Evolutionary conservation across 2,797 vertebrate species (phyloP), one percentile per base, ranked within the genome.

Genomic region (Presbytis comata): DNA sequence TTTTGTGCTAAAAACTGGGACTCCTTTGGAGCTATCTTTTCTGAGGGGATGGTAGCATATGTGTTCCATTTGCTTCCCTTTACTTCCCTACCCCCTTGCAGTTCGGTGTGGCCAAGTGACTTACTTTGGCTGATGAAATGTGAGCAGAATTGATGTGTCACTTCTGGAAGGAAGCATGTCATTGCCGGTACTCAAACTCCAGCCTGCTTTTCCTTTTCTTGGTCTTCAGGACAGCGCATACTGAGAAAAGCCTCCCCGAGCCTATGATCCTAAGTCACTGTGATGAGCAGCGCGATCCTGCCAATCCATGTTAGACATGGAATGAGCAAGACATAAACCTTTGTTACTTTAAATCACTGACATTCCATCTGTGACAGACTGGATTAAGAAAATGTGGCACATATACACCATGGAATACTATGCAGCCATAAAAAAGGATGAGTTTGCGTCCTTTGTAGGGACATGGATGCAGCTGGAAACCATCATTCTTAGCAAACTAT

Each of bases 271-370:
- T 59, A 44, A 48, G 19, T 50, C 33, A 74, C 44, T 41, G 19
- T 80, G 55, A 53, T 21, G 28, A 86, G 53, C 5, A 76, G 17
- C 70, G n/a, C 14, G 39, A n/a, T 53, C 57, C 17, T 13, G 11
- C 81, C 36, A 59, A 53, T n/a, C 28, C 48, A 22, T 24, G 8
- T 19, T 16, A 61, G 61, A 48, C 55, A 6, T 30, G 5, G 61
- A 10, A 11, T 3, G 36, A 76, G 5, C 41, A 6, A 64, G n/a
- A 72, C 78, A 78, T 30, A 50, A 95, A 55, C 8, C 22, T 61
- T 82, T 36, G 16, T 67, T 57, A 64, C 55, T 84, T 81, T 85
- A 79, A 61, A 28, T 91, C 44, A 55, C 55, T 81, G 92, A 67
- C 64, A 67, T n/a, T 67, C n/a, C n/a, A n/a, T n/a, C n/a, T n/a